A percentile compares a stretch with the other conserved stretches of the same genome.
These are phyloP conservation scores for Taurulus bubalis DNA, from an alignment of 2,113 vertebrate species.

Conservation along the genomic window DNA sequence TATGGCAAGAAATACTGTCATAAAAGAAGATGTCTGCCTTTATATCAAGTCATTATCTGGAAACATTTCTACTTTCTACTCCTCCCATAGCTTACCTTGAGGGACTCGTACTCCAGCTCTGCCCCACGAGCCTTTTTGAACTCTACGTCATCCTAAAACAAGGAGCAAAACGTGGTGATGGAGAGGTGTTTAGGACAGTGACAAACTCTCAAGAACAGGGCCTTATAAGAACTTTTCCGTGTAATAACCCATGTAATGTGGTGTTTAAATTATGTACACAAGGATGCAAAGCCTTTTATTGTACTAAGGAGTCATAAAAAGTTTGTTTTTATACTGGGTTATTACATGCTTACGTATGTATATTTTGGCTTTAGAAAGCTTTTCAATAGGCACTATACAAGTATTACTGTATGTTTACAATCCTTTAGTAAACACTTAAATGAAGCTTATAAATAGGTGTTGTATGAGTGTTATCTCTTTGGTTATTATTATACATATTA, in stretches of 20 bases:
- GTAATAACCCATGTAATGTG: not conserved
- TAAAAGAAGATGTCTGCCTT: not conserved
- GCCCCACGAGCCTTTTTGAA: slow-evolving; percentile 92
- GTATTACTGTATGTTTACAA: not conserved
- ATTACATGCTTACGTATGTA: not conserved
- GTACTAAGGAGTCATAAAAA: not conserved
- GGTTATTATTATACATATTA: not conserved
- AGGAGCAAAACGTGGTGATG: not conserved
- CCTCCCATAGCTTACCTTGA: slow-evolving; percentile 87
- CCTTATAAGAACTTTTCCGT: not conserved
- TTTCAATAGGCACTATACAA: not conserved
- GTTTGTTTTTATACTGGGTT: not conserved
- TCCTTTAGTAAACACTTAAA: not conserved
- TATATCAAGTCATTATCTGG: not conserved
- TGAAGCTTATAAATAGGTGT: not conserved
- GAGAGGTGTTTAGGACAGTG: not conserved
- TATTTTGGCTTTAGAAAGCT: not conserved
- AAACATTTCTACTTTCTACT: not conserved
- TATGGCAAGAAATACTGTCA: not conserved
- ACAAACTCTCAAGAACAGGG: not conserved
- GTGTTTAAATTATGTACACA: not conserved
- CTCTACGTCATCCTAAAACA: slow-evolving; percentile 89
- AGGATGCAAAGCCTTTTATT: not conserved
- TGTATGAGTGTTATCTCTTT: not conserved
- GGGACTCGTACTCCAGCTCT: slow-evolving; percentile 96